Evolutionary conservation across 1,140 invertebrate species (phyloP), one percentile per base, ranked within the genome.

Genomic region (Pissodes strobi): DNA sequence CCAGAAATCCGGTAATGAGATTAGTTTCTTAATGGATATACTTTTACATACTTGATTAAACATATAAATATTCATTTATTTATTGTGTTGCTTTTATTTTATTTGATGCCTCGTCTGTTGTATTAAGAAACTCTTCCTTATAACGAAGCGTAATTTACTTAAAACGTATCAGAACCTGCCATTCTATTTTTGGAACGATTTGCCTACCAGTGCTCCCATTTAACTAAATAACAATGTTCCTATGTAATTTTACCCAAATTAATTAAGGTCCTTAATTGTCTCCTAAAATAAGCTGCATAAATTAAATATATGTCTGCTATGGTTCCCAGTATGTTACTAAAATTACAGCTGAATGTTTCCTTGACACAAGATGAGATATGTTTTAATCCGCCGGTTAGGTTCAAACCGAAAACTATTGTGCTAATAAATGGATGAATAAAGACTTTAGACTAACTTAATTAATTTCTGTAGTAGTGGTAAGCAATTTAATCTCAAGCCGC

Each of bases 361-460:
- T 46, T 22, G 45, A 46, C 45, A 21, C 45, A 18, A 46, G 45
- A 46, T 21, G 19, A 22, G 21, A 22, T 22, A 46, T 46, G 45
- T 46, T 46, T 10, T 46, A 46, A 46, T 46, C 45, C 45, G n/a
- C 17, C 9, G 5, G 17, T 46, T 46, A 46, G 15, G 21, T 18
- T 12, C 45, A 46, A 21, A 13, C 21, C 45, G 21, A 46, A 46
- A 46, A 46, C 45, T 46, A 46, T 46, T 46, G 45, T 46, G 17
- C 45, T 46, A 22, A 22, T 46, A 46, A 46, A 46, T 46, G 45
- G 45, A 46, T 46, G 15, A 22, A 18, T 46, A 46, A 19, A 6
- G 45, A 18, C 19, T 46, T 0, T 22, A 4, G 8, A 12, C 18
- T 15, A 46, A 46, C 19, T 46, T 46, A 46, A 46, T 46, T 46